Percentiles rank a stretch among this genome's conserved stretches.
phyloP scores from a whole-genome alignment of 2,888 invertebrate genomes.

The Proisotoma minuta region DNA sequence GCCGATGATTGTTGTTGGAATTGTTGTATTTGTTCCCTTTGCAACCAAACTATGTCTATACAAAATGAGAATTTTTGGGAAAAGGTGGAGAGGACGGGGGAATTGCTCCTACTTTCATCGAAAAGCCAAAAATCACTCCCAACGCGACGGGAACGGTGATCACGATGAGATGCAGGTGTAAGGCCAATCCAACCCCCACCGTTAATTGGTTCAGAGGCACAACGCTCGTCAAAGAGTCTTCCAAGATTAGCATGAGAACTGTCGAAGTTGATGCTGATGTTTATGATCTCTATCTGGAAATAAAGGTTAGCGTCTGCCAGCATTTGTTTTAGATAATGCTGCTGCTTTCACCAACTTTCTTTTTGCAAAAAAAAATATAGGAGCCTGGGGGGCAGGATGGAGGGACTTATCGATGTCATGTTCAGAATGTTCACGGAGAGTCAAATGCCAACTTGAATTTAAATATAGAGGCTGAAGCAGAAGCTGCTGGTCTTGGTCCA shows the following conservation, averaged over 20 bases:
- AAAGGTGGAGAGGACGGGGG: constrained; percentile 86
- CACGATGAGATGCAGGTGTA: constrained; percentile 93
- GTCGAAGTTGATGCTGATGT: constrained; percentile 74
- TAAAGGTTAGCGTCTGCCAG: no score
- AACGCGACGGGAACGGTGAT: constrained; percentile 95
- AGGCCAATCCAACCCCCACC: constrained; percentile 88
- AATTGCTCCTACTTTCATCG: constrained; percentile 93
- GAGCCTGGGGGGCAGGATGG: constrained; percentile 94
- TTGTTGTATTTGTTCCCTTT: background rate
- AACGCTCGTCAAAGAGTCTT: constrained; percentile 74
- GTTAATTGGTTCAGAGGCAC: constrained; percentile 94
- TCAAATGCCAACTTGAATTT: constrained; percentile 83
- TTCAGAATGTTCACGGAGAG: constrained; percentile 93
- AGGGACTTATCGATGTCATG: constrained; percentile 95
- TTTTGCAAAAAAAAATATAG: constrained; percentile 71
- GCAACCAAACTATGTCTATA: constrained; percentile 49
- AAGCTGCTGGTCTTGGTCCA: constrained; percentile 88
- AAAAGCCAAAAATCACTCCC: constrained; percentile 98
- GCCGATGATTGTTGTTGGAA: no score
- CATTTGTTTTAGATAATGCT: no score
- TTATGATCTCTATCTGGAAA: constrained; percentile 78
- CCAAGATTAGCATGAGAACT: constrained; percentile 76
- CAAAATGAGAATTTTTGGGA: background rate
- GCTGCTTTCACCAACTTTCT: no score
- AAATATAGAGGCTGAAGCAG: constrained; percentile 94